Evolutionary conservation across 2,113 vertebrate species (phyloP), one percentile per base, ranked within the genome.

Genomic region (Caloenas nicobarica): DNA sequence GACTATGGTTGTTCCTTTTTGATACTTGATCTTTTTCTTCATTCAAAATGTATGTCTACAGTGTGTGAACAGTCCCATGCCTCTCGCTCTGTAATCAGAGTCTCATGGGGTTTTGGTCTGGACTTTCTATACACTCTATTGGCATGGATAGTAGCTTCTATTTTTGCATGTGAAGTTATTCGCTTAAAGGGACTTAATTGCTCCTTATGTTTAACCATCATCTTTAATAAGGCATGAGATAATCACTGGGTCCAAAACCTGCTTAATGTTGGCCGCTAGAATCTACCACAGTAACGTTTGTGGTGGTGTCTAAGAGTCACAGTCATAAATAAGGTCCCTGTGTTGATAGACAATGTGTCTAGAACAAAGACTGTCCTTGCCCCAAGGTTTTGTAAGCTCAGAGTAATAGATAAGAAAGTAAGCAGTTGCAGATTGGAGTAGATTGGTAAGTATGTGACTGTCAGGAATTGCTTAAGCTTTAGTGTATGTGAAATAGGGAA

Each of bases 181-280:
- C 62, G 50, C 86, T 85, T 72, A 74, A 84, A 92, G 44, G 28
- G n/a, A 76, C 80, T 91, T 95, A 95, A 93, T 88, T 90, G 38
- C 34, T 90, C 72, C 57, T 86, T 90, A 29, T 78, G 57, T 68
- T 95, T 95, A 94, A 53, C 88, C n/a, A 38, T 72, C 61, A 54
- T 42, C 80, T 94, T 93, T 92, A 90, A 53, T 86, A 81, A 88
- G 42, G 17, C n/a, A 71, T 79, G 64, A 77, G 48, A 31, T 60
- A 56, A 60, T 81, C 64, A 40, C 54, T 70, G 50, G 33, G 40
- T 94, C 76, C 64, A 91, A 85, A 93, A 81, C 11, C 25, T 79
- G 10, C 53, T 64, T 90, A 53, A 74, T 74, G 58, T 51, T 88
- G 60, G 26, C 93, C 24, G 8, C 21, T 28, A 38, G 40, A 28